These are phyloP conservation scores for Periplaneta americana DNA, from an alignment of 1,140 invertebrate species.

Conservation along the genomic window DNA sequence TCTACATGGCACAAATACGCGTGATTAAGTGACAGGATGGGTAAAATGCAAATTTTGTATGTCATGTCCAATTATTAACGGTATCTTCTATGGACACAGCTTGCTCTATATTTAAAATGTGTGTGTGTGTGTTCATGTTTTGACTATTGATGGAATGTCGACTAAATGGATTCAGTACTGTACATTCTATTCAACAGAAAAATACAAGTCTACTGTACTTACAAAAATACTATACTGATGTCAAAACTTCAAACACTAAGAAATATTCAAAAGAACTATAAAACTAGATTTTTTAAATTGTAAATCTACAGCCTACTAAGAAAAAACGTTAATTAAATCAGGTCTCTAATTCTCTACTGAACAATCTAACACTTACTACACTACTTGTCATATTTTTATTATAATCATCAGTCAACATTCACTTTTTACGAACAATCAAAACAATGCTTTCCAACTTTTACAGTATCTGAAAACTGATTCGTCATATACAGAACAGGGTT, in stretches of 20 bases:
- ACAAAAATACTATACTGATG: constrained; percentile 12
- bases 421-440: too few relatives aligned
- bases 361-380: neutral
- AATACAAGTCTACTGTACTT: constrained; percentile 4
- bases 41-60: neutral
- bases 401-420: too few relatives aligned
- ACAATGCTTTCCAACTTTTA: too few relatives aligned
- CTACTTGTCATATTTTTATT: too few relatives aligned
- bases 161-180: constrained; percentile 12
- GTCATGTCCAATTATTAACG: neutral
- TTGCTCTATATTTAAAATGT: neutral
- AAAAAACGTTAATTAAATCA: neutral
- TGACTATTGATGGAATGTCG: constrained; percentile 11
- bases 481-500: too few relatives aligned
- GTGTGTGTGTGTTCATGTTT: neutral
- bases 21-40: neutral
- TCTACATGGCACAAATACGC: neutral
- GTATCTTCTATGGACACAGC: neutral
- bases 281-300: neutral
- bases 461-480: too few relatives aligned
- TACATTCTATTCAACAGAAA: constrained; percentile 4
- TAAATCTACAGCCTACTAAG: neutral
- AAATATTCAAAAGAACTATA: constrained; percentile 12
- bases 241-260: constrained; percentile 6
- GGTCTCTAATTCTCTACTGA: neutral